Conservation (phyloP, 2,113 vertebrate species). For the Turnix velox region DNA sequence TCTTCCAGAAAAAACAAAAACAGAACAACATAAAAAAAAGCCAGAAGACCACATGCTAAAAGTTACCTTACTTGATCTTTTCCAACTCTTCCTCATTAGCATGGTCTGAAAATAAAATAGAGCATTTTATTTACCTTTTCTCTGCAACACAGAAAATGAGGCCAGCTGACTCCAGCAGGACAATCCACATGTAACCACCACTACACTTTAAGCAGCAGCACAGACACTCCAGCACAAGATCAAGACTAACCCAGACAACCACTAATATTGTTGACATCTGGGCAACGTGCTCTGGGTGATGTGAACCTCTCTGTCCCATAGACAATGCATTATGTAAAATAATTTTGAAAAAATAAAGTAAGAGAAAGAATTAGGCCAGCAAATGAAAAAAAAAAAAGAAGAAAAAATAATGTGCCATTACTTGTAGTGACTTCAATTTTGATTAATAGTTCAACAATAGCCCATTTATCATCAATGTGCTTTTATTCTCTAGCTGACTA, state of each 20-base stretch:
- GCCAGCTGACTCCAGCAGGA: constrained; percentile 3
- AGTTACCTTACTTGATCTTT: constrained; percentile 99
- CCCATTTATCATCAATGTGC: background rate
- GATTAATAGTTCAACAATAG: background rate
- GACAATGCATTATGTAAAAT: background rate
- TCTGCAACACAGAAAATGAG: constrained; percentile 32
- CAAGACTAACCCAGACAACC: background rate
- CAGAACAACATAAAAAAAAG: background rate
- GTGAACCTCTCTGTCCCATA: background rate
- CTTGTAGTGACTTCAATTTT: background rate
- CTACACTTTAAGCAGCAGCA: background rate
- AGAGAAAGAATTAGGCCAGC: background rate
- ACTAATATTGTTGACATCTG: background rate
- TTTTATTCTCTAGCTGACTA: rapidly evolving
- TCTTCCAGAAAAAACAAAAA: background rate
- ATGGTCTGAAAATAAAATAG: constrained; percentile 98
- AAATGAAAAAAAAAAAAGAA: background rate
- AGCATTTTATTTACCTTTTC: constrained; percentile 85
- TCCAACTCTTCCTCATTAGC: constrained; percentile 99
- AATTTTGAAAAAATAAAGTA: background rate
- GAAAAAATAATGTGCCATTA: background rate
- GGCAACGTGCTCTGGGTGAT: background rate
- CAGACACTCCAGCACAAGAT: background rate
- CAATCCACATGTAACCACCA: constrained; percentile 11
- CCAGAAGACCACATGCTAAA: constrained; percentile 78